Base-by-base conservation (phyloP, 1,140 invertebrate genomes). In the Bilobella aurantiaca region DNA sequence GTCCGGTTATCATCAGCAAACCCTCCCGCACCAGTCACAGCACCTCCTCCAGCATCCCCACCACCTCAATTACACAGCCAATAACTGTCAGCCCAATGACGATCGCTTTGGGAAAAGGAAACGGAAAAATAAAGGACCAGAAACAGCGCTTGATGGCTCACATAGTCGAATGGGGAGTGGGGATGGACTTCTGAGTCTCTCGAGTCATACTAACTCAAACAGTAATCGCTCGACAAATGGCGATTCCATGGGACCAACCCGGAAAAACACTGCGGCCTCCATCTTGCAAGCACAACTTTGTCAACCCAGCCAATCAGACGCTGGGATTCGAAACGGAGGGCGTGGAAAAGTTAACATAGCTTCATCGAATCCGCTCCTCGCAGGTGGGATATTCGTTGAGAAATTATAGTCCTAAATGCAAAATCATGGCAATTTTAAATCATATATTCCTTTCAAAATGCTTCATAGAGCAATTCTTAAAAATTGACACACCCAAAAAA, bases 301-400 rank as follows among this genome's bases (percentile, higher is more conserved):
- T 58, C 65, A 69, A 46, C 68, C 64, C 31, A 65, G 67, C 58
- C 49, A 66, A 64, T 64, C 61, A 32, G 57, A 67, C 37, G 65
- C 71, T 58, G 53, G 59, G 32, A 57, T 42, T 8, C 3, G 37
- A 18, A 12, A 18, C 16, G 59, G 23, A 47, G 64, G 65, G 65
- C 59, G 59, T 61, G 68, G 66, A 62, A 72, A 87, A 87, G 78
- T 86, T 74, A 88, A 87, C 63, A 90, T 91, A 58, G 88, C 87
- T 1, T 87, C 87, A 0, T 85, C 86, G 18, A 91, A 91, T 77
- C 88, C 88, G 32, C 79, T 91, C 47, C 79, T 91, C 67, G 88
- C 88, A 75, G 83, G 83, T 85, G 75, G 75, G n/a, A n/a, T n/a
- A n/a, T n/a, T n/a, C n/a, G 32, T 31, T 47, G 21, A 53, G 5